Conservation (phyloP, 2,888 invertebrate genomes). For the Patella ulyssiponensis region DNA sequence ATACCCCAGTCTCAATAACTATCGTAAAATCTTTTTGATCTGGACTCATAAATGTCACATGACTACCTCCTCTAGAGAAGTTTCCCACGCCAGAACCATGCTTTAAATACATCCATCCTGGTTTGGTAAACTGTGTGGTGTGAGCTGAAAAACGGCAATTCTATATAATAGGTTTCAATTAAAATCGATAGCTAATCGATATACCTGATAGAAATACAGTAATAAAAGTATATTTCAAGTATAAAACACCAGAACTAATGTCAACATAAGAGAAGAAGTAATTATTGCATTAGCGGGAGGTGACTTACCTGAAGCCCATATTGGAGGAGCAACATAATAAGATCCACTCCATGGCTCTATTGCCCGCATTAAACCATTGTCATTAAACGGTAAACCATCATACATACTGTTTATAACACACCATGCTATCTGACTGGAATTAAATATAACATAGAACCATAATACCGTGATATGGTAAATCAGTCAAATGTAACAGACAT, state of each 20-base stretch:
- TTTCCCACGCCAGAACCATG: background rate
- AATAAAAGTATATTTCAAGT: too few species aligned
- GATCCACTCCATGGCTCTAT: background rate
- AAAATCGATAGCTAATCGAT: too few species aligned
- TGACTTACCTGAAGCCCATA: background rate
- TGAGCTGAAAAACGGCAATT: background rate
- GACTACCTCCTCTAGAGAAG: background rate
- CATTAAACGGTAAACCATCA: background rate
- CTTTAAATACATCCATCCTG: slow-evolving; percentile 4
- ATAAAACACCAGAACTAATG: too few species aligned
- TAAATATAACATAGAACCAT: background rate
- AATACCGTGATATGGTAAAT: too few species aligned
- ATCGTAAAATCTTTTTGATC: background rate
- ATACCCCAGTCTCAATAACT: background rate
- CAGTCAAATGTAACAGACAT: too few species aligned
- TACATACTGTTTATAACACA: slow-evolving; percentile 8
- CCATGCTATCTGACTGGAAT: slow-evolving; percentile 4
- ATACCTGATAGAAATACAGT: too few species aligned
- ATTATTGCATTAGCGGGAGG: too few species aligned
- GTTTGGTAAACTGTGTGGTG: slow-evolving; percentile 7
- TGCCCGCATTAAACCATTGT: slow-evolving; percentile 2
- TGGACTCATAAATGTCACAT: background rate
- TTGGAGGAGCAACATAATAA: background rate
- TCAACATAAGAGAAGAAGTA: too few species aligned
- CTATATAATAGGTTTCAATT: too few species aligned